Conservation (phyloP, 2,113 vertebrate species). For the Scomber colias region DNA sequence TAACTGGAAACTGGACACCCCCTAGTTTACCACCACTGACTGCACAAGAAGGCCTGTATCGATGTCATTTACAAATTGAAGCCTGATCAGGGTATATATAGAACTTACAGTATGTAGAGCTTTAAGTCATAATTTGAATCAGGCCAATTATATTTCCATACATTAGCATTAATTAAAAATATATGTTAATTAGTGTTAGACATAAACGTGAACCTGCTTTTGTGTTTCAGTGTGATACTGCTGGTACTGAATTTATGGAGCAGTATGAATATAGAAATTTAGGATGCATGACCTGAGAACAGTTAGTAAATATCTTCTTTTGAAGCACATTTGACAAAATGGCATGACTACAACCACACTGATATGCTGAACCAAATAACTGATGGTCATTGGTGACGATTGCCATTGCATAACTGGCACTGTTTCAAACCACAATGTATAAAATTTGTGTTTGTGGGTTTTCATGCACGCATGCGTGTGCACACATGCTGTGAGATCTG, state of each 20-base stretch:
- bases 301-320: constrained; percentile 15
- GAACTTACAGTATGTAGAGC: not conserved
- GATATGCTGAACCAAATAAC: constrained; percentile 34
- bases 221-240: not conserved
- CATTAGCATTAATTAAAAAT: not conserved
- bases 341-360: not conserved
- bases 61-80: too few species aligned
- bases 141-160: not conserved
- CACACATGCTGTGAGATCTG: constrained; percentile 42
- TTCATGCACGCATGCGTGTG: constrained; percentile 9
- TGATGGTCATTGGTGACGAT: constrained; percentile 32
- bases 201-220: not conserved
- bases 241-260: constrained; percentile 3
- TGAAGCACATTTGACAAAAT: constrained; percentile 32
- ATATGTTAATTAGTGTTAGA: not conserved
- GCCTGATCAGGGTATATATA: too few species aligned
- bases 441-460: constrained; percentile 17
- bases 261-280: not conserved
- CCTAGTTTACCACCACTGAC: too few species aligned
- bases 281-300: constrained; percentile 19
- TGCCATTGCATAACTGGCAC: constrained; percentile 52
- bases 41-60: too few species aligned
- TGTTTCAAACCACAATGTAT: not conserved
- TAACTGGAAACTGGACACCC: too few species aligned
- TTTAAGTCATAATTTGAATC: not conserved